Conservation (phyloP, 2,888 invertebrate species). For the Tetramorium bicarinatum region DNA sequence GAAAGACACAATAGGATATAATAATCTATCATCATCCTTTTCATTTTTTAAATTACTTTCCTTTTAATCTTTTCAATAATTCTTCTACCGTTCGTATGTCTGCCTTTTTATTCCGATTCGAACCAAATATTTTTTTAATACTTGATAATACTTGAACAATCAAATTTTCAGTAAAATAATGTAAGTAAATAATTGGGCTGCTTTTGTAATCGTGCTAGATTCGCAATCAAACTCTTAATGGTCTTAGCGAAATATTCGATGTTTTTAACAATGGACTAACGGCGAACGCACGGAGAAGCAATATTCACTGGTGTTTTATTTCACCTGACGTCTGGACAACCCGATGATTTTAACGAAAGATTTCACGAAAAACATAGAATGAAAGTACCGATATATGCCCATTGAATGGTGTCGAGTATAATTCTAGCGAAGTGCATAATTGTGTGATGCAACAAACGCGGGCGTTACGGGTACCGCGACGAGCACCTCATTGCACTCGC, state of each 20-base stretch:
- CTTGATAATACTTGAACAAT: not conserved
- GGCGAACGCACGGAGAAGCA: not conserved
- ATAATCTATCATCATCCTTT: not conserved
- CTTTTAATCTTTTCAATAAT: not conserved
- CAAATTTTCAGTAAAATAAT: not conserved
- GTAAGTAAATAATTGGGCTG: not conserved
- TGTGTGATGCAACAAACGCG: constrained; percentile 71
- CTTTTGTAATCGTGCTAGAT: not conserved
- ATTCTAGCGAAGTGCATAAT: constrained; percentile 62
- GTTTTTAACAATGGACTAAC: not conserved
- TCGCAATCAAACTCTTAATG: not conserved
- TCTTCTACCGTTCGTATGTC: not conserved
- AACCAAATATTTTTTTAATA: not conserved
- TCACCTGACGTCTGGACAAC: not conserved
- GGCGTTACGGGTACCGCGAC: constrained; percentile 54
- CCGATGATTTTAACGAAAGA: not conserved
- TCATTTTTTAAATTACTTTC: too few relatives aligned
- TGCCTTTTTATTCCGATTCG: too few relatives aligned
- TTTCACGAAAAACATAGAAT: constrained; percentile 11
- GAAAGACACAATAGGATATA: not conserved
- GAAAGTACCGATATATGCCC: constrained; percentile 22
- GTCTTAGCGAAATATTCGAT: not conserved
- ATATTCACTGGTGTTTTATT: constrained; percentile 2
- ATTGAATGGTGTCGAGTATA: constrained; percentile 29
- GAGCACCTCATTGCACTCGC: constrained; percentile 34